phyloP scores from a whole-genome alignment of 1,140 invertebrate species.

The Phymorhynchus buccinoides region DNA sequence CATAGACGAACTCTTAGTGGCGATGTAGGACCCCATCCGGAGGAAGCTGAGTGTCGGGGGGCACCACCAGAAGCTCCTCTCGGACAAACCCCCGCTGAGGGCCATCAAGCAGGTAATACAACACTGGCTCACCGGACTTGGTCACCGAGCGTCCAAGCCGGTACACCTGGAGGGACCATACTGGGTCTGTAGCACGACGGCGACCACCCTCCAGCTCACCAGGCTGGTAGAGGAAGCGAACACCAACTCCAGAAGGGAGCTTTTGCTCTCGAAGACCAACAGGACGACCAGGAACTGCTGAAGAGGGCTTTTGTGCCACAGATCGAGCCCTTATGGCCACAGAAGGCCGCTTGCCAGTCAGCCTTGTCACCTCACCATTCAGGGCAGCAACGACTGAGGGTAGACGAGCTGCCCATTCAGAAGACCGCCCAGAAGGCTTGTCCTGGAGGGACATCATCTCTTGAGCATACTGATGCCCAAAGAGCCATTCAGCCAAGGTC shows the following conservation, averaged over 20 bases:
- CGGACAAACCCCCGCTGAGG: slow-evolving; percentile 45
- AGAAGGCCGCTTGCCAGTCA: slow-evolving; percentile 38
- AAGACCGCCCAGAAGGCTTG: slow-evolving; percentile 6
- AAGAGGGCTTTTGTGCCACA: slow-evolving; percentile 27
- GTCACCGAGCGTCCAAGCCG: slow-evolving; percentile 27
- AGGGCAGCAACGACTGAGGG: slow-evolving; percentile 40
- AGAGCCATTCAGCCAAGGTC: slow-evolving; percentile 43
- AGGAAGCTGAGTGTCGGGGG: slow-evolving; percentile 35
- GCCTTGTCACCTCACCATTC: slow-evolving; percentile 40
- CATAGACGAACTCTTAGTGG: too few relatives aligned
- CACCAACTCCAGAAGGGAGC: slow-evolving; percentile 6
- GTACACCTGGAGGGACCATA: slow-evolving; percentile 43
- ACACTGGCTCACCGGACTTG: slow-evolving; percentile 30
- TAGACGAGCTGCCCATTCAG: slow-evolving; percentile 35
- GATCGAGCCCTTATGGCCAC: slow-evolving; percentile 37
- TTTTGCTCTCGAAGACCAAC: slow-evolving; percentile 28
- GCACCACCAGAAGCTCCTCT: slow-evolving; percentile 43
- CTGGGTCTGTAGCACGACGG: slow-evolving; percentile 39
- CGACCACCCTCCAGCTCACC: slow-evolving; percentile 50
- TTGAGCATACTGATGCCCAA: slow-evolving; percentile 47
- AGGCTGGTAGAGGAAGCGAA: slow-evolving; percentile 45
- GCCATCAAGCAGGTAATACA: slow-evolving; percentile 43
- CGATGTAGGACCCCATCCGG: slow-evolving; percentile 24
- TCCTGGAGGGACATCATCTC: slow-evolving; percentile 37
- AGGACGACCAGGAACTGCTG: slow-evolving; percentile 8